phyloP scores from a whole-genome alignment of 2,113 vertebrate species.

The Suricata suricatta region DNA sequence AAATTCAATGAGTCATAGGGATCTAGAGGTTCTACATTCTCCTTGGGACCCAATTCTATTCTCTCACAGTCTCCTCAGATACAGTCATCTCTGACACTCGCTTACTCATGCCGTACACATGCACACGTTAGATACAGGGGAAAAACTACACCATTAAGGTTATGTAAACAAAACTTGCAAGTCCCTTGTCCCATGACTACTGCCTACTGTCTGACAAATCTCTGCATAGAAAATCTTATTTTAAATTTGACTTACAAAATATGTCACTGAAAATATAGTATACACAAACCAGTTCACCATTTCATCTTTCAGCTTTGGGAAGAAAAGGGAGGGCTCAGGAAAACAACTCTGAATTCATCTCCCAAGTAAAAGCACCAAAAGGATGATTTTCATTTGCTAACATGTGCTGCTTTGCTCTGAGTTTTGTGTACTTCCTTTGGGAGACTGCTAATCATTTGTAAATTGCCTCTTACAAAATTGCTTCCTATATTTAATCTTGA shows the following conservation, averaged over 20 bases:
- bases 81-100: background rate
- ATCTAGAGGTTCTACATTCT: background rate
- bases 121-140: background rate
- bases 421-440: background rate
- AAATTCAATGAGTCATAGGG: background rate
- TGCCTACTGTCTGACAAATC: background rate
- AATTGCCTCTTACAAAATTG: background rate
- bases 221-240: background rate
- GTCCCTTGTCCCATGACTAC: background rate
- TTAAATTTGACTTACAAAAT: background rate
- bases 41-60: background rate
- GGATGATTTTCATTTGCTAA: background rate
- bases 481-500: background rate
- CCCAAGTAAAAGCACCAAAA: background rate
- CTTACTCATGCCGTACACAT: background rate
- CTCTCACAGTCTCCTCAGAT: background rate
- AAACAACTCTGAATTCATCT: background rate
- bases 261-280: background rate
- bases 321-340: background rate
- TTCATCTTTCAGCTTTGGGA: background rate
- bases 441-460: slow-evolving; percentile 37
- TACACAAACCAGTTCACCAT: background rate
- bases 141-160: background rate
- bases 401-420: background rate
- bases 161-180: background rate